Evolutionary conservation across 2,888 invertebrate genomes (phyloP), one percentile per base, ranked within the genome.

Genomic region (Nomada fabriciana): DNA sequence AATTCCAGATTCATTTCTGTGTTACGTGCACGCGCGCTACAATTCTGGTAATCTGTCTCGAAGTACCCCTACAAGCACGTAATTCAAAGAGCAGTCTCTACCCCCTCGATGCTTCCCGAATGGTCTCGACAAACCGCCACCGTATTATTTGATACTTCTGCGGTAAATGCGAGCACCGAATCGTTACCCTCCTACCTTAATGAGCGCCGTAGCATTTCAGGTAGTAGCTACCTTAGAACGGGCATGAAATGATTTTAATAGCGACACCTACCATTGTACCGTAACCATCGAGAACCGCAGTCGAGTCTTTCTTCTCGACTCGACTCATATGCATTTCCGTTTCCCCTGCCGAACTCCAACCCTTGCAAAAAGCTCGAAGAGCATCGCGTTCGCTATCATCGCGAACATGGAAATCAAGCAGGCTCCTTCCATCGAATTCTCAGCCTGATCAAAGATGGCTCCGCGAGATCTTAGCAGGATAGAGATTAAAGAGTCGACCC

Each of bases 401-500:
- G 15, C 60, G 20, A 60, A 61, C 50, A 36, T 60, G 59, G 59
- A 47, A 59, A 70, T 70, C 47, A 50, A 29, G 18, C 5, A 10
- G 11, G 36, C 55, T 11, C n/a, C 42, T 11, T 43, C 15, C 18
- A 13, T 3, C n/a, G n/a, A 7, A n/a, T 18, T 25, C 36, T 2
- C 13, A n/a, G 23, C 25, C 25, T 18, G 11, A 7, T 18, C 57
- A 2, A 7, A n/a, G 59, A 23, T n/a, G 23, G 13, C n/a, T 13
- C 13, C 57, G 25, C 23, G 29, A 59, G 25, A 59, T 59, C 25
- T 20, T 29, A 5, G 11, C 69, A 43, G 50, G 11, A 50, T 52
- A 70, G 23, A 50, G 76, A 77, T 83, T 73, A 71, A 78, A 68
- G 47, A 1, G 55, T 57, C 50, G 63, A 70, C 55, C 15, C 15